Evolutionary conservation across 2,797 vertebrate species (phyloP), one percentile per base, ranked within the genome.

Genomic region (Eulemur rubriventer): DNA sequence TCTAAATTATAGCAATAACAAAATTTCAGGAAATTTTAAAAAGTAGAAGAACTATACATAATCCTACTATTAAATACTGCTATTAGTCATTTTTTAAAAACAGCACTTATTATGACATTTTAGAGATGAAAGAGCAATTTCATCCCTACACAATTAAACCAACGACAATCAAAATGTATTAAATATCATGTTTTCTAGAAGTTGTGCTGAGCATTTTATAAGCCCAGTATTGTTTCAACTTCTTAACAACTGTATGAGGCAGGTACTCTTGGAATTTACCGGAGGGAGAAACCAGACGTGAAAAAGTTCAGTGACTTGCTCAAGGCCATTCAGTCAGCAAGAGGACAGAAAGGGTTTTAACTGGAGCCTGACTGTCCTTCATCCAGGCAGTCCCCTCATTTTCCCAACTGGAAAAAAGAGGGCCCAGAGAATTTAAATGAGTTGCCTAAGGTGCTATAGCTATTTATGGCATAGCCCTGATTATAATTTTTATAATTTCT

Each of bases 1-100:
- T 72, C 26, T 95, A 80, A 91, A 43, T 79, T 73, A 81, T 0
- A 81, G n/a, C 48, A 35, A 87, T 43, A 69, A 50, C 6, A 93
- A 80, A 76, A 84, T 78, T 73, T 94, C 16, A 93, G 80, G 86
- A 82, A 55, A 69, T 73, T 82, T 91, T 24, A 46, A 82, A 79
- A 94, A 85, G n/a, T 69, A 4, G 22, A 86, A 4, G 22, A 87
- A 94, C 24, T 61, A 79, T 16, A 78, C 3, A 50, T 50, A 48
- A 76, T 89, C 24, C 8, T 72, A 83, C 6, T 75, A 73, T n/a
- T 4, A 78, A 90, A 94, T 13, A 75, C 24, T 69, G 17, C 9
- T 72, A 72, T 55, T 35, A 57, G 33, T 4, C 5, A 46, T 69
- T 89, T 81, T 52, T 9, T 2, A 55, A 94, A 59, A 89, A 52